phyloP scores from a whole-genome alignment of 2,888 invertebrate species.

The Galeruca laticollis region DNA sequence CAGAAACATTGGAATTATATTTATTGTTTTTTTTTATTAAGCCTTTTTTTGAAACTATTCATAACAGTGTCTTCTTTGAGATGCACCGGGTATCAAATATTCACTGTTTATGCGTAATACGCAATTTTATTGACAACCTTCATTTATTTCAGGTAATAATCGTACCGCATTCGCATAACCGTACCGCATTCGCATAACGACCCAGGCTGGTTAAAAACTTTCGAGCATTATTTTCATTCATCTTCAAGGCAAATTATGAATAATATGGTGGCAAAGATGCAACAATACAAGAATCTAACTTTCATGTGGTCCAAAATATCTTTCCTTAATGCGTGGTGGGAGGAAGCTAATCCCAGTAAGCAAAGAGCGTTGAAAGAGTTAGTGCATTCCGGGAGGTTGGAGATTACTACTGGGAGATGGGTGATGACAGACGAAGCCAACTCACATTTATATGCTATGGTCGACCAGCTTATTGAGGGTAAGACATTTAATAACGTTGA shows the following conservation, averaged over 20 bases:
- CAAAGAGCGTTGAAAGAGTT: conserved; percentile 82
- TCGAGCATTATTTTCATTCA: conserved; percentile 93
- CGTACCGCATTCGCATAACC: conserved; percentile 93
- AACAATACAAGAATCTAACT: conserved; percentile 89
- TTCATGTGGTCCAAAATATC: conserved; percentile 96
- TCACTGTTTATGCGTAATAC: not conserved
- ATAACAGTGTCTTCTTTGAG: too few relatives aligned
- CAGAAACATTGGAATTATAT: too few relatives aligned
- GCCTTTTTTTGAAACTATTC: too few relatives aligned
- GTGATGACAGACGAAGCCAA: conserved; percentile 97
- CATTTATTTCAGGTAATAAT: conserved; percentile 78
- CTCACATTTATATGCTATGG: conserved; percentile 87
- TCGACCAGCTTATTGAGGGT: conserved; percentile 94
- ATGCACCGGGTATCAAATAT: too few relatives aligned
- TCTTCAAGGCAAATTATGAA: conserved; percentile 92
- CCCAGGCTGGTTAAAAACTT: conserved; percentile 97
- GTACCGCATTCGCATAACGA: conserved; percentile 98
- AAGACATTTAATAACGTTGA: conserved; percentile 45
- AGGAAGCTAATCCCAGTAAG: conserved; percentile 87
- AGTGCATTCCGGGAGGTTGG: conserved; percentile 85
- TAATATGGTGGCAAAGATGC: conserved; percentile 91
- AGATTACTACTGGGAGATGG: conserved; percentile 95
- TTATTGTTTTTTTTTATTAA: too few relatives aligned
- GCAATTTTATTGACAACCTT: not conserved
- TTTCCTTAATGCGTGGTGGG: conserved; percentile 93